Conservation (phyloP, 2,113 vertebrate genomes). For the Rhinichthys klamathensis region DNA sequence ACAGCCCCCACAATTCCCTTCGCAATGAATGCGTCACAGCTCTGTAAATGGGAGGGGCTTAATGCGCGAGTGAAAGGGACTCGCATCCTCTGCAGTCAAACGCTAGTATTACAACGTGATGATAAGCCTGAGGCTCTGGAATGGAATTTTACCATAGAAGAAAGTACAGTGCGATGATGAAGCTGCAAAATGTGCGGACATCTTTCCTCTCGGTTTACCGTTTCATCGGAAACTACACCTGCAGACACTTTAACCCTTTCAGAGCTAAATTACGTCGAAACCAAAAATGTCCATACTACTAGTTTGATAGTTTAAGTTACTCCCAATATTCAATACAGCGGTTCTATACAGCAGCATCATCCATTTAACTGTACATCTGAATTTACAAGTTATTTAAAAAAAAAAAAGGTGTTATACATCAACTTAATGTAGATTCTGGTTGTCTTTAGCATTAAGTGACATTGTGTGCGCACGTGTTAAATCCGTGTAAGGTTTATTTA, state of each 20-base stretch:
- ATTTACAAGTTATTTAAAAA: background rate
- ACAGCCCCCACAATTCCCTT: slow-evolving; percentile 47
- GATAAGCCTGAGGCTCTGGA: background rate
- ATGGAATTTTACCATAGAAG: slow-evolving; percentile 22
- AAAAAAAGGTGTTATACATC: background rate
- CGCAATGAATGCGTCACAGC: background rate
- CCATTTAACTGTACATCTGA: too few species aligned
- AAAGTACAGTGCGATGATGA: background rate
- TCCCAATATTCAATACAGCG: too few species aligned
- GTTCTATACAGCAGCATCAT: too few species aligned
- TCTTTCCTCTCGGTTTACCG: background rate
- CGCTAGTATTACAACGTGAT: slow-evolving; percentile 2
- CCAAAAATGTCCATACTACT: background rate
- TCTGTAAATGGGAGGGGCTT: slow-evolving; percentile 21
- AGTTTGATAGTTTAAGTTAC: too few species aligned
- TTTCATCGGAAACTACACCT: background rate
- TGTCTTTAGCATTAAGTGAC: too few species aligned
- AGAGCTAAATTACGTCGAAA: background rate
- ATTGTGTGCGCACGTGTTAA: too few species aligned
- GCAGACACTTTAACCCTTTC: too few species aligned
- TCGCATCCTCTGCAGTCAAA: slow-evolving; percentile 34
- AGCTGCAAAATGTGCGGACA: background rate
- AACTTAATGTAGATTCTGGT: background rate
- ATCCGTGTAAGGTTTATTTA: background rate
- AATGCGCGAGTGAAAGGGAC: background rate